Base-by-base conservation (phyloP, 1,140 invertebrate genomes). In the Hycleus cichorii region DNA sequence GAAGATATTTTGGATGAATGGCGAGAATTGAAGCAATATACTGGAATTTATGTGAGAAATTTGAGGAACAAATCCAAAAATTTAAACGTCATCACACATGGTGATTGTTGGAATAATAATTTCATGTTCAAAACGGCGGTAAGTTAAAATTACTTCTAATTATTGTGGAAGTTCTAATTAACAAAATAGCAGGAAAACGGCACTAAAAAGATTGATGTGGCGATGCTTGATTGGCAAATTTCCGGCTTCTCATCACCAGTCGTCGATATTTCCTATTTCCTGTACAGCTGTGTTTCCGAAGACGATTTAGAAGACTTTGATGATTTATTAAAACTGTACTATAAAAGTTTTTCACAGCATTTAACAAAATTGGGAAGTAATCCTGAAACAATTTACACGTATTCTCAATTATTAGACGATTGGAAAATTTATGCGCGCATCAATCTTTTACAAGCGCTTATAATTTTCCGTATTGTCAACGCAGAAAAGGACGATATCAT, bases 181-280 rank as follows among this genome's bases (percentile, higher is more conserved):
- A 11, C 46, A 11, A 44, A 42, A 26, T 54, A 11, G 4, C 58
- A 61, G 48, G n/a, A 61, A 59, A 40, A 56, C 26, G 52, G 26
- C 8, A 39, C 54, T 18, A 8, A 18, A 6, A 11, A 39, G 39
- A 27, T 43, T 7, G 39, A 58, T n/a, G 59, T 61, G 7, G 39
- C 43, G 6, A 50, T 64, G 39, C 58, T 83, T 8, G 83, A 84
- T 60, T 80, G 78, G 69, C 82, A 84, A 65, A 62, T 82, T 4
- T 69, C 74, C n/a, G 69, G 78, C 4, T 77, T 76, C 53, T 75
- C 76, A 2, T 82, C 81, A 3, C 82, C 82, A 7, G 74, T 80
- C 1, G 74, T 76, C 0, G 82, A 83, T 58, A 59, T 84, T 46
- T 74, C 76, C 0, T 81, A 82, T 59, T 81, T 78, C 54, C 66